A percentile compares a stretch with the other conserved stretches of the same genome.
Conservation (phyloP, 2,113 vertebrate species). For the Pterocles burchelli region DNA sequence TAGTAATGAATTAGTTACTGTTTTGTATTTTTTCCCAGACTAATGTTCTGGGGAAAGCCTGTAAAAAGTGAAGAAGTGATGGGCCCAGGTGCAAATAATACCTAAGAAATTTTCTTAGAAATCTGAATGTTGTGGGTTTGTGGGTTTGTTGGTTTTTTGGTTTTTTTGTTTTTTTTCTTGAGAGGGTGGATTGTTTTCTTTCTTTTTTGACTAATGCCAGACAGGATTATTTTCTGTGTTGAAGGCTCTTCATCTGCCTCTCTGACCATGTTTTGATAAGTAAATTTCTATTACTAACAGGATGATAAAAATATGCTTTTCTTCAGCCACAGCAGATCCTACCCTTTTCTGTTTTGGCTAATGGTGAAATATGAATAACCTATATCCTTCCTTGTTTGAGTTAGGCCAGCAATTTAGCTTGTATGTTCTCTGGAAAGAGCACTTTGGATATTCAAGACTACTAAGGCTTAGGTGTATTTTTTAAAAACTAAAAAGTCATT, state of each 20-base stretch:
- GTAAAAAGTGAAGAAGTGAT: neutral
- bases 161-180: neutral
- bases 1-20: neutral
- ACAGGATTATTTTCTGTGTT: neutral
- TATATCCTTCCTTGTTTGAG: neutral
- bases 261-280: neutral
- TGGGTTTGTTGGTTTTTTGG: too few species aligned
- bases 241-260: neutral
- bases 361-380: neutral
- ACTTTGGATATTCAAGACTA: neutral
- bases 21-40: neutral
- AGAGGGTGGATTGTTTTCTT: neutral
- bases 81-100: neutral
- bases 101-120: neutral
- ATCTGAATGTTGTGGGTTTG: neutral
- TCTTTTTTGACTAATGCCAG: neutral
- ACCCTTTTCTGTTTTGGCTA: neutral
- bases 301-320: neutral
- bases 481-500: neutral
- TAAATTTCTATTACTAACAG: neutral
- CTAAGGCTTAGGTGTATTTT: neutral
- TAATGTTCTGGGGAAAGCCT: neutral
- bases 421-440: neutral
- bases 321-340: neutral
- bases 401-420: neutral